Conservation (phyloP, 2,113 vertebrate species). For the Eleginops maclovinus region DNA sequence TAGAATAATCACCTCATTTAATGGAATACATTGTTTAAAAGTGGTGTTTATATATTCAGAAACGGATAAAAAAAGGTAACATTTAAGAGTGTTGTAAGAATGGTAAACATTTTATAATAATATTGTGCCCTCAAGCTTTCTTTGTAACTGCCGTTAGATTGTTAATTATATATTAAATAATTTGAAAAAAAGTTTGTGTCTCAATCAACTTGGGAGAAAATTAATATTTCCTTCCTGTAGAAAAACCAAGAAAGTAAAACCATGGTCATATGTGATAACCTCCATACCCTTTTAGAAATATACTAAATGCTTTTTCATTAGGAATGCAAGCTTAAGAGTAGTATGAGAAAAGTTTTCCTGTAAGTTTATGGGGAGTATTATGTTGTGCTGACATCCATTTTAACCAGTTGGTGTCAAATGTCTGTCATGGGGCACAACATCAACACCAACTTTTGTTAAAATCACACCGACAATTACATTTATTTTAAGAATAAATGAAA, state of each 20-base stretch:
- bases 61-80: neutral
- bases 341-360: neutral
- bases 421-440: neutral
- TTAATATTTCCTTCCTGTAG: too few relatives aligned
- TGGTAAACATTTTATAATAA: neutral
- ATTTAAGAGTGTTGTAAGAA: neutral
- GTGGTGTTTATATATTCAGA: constrained; percentile 18
- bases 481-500: neutral
- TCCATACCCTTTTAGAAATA: neutral
- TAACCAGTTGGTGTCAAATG: neutral
- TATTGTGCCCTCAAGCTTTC: neutral
- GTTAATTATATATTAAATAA: neutral
- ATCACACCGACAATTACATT: too few relatives aligned
- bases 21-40: constrained; percentile 20
- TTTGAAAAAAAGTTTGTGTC: neutral
- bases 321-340: neutral
- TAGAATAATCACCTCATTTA: constrained; percentile 41
- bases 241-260: neutral
- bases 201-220: too few relatives aligned
- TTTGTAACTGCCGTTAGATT: neutral
- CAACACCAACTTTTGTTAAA: neutral
- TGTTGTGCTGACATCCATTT: neutral
- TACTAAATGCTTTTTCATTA: too few relatives aligned
- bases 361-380: neutral
- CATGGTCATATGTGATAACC: neutral